phyloP scores from a whole-genome alignment of 2,113 vertebrate species.

The Ameiurus melas region DNA sequence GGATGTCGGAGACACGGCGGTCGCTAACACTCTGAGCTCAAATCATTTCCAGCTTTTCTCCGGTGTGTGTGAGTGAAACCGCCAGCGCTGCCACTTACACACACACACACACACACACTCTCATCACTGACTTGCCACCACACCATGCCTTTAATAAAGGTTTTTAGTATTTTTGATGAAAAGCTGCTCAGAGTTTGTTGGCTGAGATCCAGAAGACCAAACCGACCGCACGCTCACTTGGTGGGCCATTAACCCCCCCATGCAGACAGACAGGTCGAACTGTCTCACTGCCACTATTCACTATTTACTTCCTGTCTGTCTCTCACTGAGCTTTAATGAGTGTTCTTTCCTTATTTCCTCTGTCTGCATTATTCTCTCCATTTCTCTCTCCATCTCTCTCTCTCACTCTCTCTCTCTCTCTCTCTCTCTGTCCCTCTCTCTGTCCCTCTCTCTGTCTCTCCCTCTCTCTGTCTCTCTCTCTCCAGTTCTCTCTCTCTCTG shows the following conservation, averaged over 20 bases:
- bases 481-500: conserved; percentile 41
- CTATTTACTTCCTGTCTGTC: conserved; percentile 26
- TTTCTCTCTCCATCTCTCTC: conserved; percentile 50
- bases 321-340: conserved; percentile 18
- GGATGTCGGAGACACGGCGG: conserved; percentile 40
- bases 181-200: conserved; percentile 33
- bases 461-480: conserved; percentile 44
- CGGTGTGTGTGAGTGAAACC: conserved; percentile 56
- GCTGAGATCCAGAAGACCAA: conserved; percentile 35
- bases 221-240: conserved; percentile 29
- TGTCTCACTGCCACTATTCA: background rate
- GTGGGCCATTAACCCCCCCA: conserved; percentile 36
- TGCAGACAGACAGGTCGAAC: background rate
- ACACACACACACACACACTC: conserved; percentile 6
- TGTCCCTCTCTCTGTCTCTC: conserved; percentile 48
- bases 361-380: conserved; percentile 54
- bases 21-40: conserved; percentile 42
- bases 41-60: conserved; percentile 62
- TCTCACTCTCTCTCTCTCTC: conserved; percentile 55
- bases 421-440: conserved; percentile 57
- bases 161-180: conserved; percentile 58
- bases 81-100: conserved; percentile 59
- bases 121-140: conserved; percentile 59
- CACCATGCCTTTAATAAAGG: conserved; percentile 67
- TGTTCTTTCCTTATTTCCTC: conserved; percentile 1